Evolutionary conservation across 2,113 vertebrate genomes (phyloP).

Genomic region (Leptobrachium ailaonicum): DNA sequence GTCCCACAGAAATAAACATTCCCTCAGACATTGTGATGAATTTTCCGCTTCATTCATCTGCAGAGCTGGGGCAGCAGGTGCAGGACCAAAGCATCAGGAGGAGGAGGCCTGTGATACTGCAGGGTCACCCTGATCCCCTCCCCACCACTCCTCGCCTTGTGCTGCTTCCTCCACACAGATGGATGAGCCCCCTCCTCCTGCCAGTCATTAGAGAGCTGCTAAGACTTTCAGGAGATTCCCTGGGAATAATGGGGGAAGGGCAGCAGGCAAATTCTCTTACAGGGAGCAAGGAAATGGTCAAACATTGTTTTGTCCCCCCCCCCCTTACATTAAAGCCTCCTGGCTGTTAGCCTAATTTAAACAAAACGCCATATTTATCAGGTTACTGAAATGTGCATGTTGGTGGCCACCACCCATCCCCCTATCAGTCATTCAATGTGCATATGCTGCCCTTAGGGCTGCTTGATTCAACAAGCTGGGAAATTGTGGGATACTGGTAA

Average conservation of each 20-base stretch:
- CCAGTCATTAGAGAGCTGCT: slow-evolving; percentile 32
- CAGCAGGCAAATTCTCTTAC: slow-evolving; percentile 11
- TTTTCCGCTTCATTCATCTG: slow-evolving; percentile 32
- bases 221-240: slow-evolving; percentile 1
- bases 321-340: background rate
- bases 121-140: background rate
- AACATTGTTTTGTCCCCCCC: background rate
- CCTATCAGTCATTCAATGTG: too few species aligned
- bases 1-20: slow-evolving; percentile 25
- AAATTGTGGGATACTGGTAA: too few species aligned
- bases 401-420: too few species aligned
- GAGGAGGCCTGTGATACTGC: slow-evolving; percentile 21
- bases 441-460: too few species aligned
- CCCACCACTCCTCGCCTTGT: background rate
- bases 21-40: slow-evolving; percentile 34
- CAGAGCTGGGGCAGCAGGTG: slow-evolving; percentile 35
- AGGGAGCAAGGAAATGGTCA: background rate
- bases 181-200: background rate
- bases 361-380: too few species aligned
- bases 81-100: slow-evolving; percentile 26
- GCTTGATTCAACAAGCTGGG: too few species aligned
- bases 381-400: too few species aligned
- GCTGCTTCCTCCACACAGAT: slow-evolving; percentile 14
- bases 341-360: background rate
- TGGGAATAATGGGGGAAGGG: slow-evolving; percentile 39